phyloP scores from a whole-genome alignment of 2,888 invertebrate species.

The Dermolepida albohirtum region DNA sequence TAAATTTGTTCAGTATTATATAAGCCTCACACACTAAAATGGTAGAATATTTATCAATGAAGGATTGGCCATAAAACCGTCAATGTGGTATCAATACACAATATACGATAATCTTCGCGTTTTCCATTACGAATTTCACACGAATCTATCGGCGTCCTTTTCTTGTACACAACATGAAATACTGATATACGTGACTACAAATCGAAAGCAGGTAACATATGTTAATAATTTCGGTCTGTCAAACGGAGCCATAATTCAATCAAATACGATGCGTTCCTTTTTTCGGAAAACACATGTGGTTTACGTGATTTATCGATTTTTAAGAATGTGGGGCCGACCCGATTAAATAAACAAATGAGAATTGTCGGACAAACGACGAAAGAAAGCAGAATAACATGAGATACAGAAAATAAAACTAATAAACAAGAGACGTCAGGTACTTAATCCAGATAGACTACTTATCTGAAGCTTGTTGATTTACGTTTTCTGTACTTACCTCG shows the following conservation, averaged over 20 bases:
- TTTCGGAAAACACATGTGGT: constrained; percentile 39
- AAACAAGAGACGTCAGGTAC: constrained; percentile 28
- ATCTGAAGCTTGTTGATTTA: constrained; percentile 27
- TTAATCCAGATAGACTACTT: constrained; percentile 16
- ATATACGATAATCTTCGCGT: constrained; percentile 36
- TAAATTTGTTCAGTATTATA: constrained; percentile 30
- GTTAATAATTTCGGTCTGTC: constrained; percentile 37
- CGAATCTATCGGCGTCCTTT: constrained; percentile 10
- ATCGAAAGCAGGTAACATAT: constrained; percentile 36
- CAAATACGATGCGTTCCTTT: constrained; percentile 27
- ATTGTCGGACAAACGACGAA: constrained; percentile 11
- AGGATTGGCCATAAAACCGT: constrained; percentile 43
- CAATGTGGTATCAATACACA: constrained; percentile 41
- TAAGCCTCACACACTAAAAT: constrained; percentile 30
- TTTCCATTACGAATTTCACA: constrained; percentile 13
- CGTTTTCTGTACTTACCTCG: constrained; percentile 2
- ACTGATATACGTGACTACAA: constrained; percentile 1
- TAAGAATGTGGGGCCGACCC: constrained; percentile 20
- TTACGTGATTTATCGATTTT: constrained; percentile 42
- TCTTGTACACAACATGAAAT: background rate
- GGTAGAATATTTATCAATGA: constrained; percentile 45
- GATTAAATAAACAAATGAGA: constrained; percentile 29
- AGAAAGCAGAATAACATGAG: background rate
- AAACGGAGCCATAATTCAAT: constrained; percentile 38
- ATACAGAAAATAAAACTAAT: constrained; percentile 25